Evolutionary conservation across 2,888 invertebrate species (phyloP).

Genomic region (Drosophila birchii): DNA sequence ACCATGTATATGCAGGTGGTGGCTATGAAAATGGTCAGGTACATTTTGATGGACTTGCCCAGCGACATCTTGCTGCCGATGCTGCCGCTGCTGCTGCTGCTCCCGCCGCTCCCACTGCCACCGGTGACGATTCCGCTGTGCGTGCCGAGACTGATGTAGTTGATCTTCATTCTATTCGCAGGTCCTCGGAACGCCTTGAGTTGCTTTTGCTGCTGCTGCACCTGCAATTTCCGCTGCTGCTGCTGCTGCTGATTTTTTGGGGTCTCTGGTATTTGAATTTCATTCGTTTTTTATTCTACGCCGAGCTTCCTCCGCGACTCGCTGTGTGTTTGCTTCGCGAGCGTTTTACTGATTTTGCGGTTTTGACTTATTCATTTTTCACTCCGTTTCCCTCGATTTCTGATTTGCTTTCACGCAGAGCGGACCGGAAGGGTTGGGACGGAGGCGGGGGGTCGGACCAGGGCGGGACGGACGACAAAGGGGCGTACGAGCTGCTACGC

Average conservation of each 20-base stretch:
- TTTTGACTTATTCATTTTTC: slow-evolving; percentile 23
- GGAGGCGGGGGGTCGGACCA: slow-evolving; percentile 6
- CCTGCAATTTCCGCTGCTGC: slow-evolving; percentile 15
- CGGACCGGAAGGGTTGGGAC: slow-evolving; percentile 23
- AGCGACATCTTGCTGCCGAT: slow-evolving; percentile 82
- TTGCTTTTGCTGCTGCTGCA: slow-evolving; percentile 3
- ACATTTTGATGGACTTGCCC: slow-evolving; percentile 88
- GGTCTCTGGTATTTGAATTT: slow-evolving; percentile 65
- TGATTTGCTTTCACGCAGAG: slow-evolving; percentile 41
- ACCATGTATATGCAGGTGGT: slow-evolving; percentile 87
- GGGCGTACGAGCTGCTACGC: slow-evolving; percentile 32
- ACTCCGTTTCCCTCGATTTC: slow-evolving; percentile 22
- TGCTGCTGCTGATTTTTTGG: slow-evolving; percentile 49
- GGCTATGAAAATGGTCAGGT: slow-evolving; percentile 87
- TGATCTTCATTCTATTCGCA: slow-evolving; percentile 22
- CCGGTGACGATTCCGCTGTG: slow-evolving; percentile 10
- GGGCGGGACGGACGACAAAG: slow-evolving; percentile 29
- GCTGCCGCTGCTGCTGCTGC: slow-evolving; percentile 34
- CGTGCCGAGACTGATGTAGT: slow-evolving; percentile 16
- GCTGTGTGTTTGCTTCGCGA: slow-evolving; percentile 17
- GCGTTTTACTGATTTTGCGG: slow-evolving; percentile 36
- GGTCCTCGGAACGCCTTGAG: not conserved
- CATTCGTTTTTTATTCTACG: slow-evolving; percentile 57
- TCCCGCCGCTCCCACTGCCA: slow-evolving; percentile 14
- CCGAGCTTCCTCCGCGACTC: slow-evolving; percentile 17